Percentiles rank a stretch among this genome's conserved stretches.
phyloP scores from a whole-genome alignment of 2,113 vertebrate species.

The Kobus ellipsiprymnus region DNA sequence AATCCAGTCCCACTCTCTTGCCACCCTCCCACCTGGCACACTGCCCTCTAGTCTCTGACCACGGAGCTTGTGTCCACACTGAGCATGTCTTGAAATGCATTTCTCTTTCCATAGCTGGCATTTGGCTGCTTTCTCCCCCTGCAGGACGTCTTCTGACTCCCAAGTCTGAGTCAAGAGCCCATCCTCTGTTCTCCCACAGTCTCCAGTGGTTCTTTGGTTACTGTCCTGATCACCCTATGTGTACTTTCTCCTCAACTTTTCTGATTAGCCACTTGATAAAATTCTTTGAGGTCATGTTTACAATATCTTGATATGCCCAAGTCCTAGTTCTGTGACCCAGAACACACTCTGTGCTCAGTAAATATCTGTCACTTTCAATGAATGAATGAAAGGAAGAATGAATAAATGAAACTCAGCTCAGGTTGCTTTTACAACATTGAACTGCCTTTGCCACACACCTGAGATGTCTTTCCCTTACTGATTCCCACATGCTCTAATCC shows the following conservation, averaged over 20 bases:
- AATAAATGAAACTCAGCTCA: background rate
- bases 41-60: background rate
- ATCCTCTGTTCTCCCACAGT: background rate
- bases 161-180: background rate
- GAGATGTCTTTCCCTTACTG: background rate
- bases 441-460: background rate
- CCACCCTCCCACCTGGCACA: accelerated
- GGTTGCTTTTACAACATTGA: background rate
- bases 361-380: background rate
- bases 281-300: background rate
- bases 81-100: accelerated
- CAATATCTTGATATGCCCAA: background rate
- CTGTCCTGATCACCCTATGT: background rate
- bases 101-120: background rate
- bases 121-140: background rate
- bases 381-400: background rate
- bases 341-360: background rate
- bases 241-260: background rate
- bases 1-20: too few species aligned
- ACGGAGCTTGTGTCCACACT: accelerated
- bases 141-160: background rate
- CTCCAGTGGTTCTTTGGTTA: background rate
- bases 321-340: background rate
- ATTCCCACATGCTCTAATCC: background rate
- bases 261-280: background rate